A percentile compares a stretch with the other conserved stretches of the same genome.
phyloP scores from a whole-genome alignment of 1,140 invertebrate genomes.

The Diabrotica virgifera region DNA sequence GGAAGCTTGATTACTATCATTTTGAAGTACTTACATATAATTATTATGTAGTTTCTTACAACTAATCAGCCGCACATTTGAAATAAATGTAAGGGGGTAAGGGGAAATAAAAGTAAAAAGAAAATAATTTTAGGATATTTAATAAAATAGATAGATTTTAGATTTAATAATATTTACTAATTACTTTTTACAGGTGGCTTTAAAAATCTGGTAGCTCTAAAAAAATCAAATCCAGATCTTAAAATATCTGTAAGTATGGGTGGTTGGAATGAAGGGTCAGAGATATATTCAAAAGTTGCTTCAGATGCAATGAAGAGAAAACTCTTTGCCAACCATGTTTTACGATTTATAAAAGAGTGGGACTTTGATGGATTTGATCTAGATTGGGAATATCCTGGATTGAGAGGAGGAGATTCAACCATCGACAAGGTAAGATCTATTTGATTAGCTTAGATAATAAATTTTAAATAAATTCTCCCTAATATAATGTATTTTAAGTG shows the following conservation, averaged over 20 bases:
- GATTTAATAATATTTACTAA: background rate
- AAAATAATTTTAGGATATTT: too few species aligned
- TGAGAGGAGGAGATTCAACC: constrained; percentile 52
- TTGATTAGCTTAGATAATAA: too few species aligned
- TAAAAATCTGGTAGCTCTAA: constrained; percentile 8
- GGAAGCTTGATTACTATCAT: too few species aligned
- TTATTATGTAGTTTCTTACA: too few species aligned
- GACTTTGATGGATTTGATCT: constrained; percentile 78
- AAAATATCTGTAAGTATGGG: constrained; percentile 63
- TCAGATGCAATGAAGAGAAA: constrained; percentile 19
- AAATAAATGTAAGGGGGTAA: too few species aligned
- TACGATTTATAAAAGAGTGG: constrained; percentile 67
- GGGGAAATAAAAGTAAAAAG: too few species aligned
- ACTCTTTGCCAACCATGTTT: constrained; percentile 39
- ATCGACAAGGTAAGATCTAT: constrained; percentile 1
- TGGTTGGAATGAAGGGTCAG: constrained; percentile 54
- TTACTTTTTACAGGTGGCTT: constrained; percentile 9
- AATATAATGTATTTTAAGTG: too few species aligned
- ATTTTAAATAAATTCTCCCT: too few species aligned
- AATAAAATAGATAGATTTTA: too few species aligned
- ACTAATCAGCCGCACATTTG: too few species aligned
- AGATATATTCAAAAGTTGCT: constrained; percentile 4
- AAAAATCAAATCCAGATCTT: constrained; percentile 52
- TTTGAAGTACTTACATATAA: too few species aligned
- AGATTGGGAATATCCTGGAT: constrained; percentile 80